phyloP scores from a whole-genome alignment of 2,797 vertebrate genomes.

The Urosaurus nigricauda region DNA sequence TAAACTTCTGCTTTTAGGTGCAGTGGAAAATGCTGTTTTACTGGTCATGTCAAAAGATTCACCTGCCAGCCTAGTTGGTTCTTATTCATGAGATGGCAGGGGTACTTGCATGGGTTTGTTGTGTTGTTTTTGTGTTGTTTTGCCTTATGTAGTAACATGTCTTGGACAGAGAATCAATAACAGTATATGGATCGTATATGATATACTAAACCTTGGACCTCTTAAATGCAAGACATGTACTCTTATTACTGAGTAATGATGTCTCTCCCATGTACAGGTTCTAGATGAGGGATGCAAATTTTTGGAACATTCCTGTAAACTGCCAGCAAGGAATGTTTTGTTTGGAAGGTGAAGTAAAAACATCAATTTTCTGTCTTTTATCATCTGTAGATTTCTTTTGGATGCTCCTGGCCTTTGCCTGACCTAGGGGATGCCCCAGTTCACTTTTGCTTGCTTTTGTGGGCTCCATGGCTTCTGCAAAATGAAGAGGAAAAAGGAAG shows the following conservation, averaged over 20 bases:
- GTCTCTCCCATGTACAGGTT: neutral
- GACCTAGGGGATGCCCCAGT: constrained; percentile 88
- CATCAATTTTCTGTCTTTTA: constrained; percentile 31
- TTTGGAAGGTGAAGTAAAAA: neutral
- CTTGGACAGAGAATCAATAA: too few species aligned
- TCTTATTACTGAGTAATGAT: neutral
- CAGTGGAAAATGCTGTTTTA: neutral
- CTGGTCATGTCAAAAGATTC: too few species aligned
- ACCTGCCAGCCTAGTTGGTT: neutral
- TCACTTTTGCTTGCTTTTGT: constrained; percentile 96
- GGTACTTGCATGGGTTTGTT: neutral
- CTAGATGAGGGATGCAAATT: neutral
- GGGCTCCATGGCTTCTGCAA: constrained; percentile 92
- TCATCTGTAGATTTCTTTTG: constrained; percentile 60
- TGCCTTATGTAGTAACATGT: too few species aligned
- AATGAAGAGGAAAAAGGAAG: constrained; percentile 84
- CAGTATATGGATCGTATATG: neutral
- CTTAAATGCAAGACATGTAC: neutral
- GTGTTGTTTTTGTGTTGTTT: neutral
- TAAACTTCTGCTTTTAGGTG: too few species aligned
- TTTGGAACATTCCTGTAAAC: neutral
- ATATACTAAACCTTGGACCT: neutral
- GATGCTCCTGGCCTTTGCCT: constrained; percentile 34
- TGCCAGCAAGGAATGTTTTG: constrained; percentile 14
- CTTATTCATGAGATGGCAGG: neutral